A percentile compares a stretch with the other conserved stretches of the same genome.
Evolutionary conservation across 2,888 invertebrate genomes (phyloP).

Genomic region (Scaptodrosophila latifasciaeformis): DNA sequence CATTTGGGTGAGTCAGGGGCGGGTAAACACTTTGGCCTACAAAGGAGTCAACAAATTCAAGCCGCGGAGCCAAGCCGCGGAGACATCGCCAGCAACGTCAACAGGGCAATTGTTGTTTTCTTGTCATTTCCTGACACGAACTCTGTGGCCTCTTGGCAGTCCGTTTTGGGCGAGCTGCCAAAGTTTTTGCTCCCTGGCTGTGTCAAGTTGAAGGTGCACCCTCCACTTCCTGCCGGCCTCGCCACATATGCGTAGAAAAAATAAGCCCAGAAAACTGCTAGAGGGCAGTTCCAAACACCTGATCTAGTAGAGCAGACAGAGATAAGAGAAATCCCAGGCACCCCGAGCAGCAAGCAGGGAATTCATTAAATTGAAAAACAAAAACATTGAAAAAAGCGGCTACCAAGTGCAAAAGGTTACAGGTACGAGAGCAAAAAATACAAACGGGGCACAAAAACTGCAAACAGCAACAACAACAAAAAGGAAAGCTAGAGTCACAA

Average conservation of each 20-base stretch:
- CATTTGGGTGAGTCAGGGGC: neutral
- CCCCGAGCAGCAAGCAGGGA: constrained; percentile 24
- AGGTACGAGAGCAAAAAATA: constrained; percentile 53
- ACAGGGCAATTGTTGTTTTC: constrained; percentile 22
- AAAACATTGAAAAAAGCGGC: too few species aligned
- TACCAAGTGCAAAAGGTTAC: constrained; percentile 73
- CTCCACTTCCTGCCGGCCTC: too few species aligned
- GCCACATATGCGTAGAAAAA: too few species aligned
- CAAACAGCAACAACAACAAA: constrained; percentile 9
- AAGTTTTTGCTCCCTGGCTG: neutral
- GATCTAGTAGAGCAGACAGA: too few species aligned
- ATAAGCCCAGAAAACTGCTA: too few species aligned
- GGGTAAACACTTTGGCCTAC: constrained; percentile 42
- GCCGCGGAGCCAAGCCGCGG: too few species aligned
- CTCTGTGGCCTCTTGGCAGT: constrained; percentile 23
- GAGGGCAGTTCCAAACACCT: too few species aligned
- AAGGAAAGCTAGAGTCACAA: constrained; percentile 14
- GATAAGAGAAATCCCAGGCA: too few species aligned
- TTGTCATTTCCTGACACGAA: constrained; percentile 47
- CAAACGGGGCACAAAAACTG: too few species aligned
- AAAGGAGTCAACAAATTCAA: constrained; percentile 11
- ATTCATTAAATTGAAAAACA: constrained; percentile 63
- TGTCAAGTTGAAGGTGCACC: neutral
- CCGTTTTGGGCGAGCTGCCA: constrained; percentile 18
- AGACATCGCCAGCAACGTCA: constrained; percentile 23